Conservation (phyloP, 2,888 invertebrate species). For the Hypselothyrea guttata region DNA sequence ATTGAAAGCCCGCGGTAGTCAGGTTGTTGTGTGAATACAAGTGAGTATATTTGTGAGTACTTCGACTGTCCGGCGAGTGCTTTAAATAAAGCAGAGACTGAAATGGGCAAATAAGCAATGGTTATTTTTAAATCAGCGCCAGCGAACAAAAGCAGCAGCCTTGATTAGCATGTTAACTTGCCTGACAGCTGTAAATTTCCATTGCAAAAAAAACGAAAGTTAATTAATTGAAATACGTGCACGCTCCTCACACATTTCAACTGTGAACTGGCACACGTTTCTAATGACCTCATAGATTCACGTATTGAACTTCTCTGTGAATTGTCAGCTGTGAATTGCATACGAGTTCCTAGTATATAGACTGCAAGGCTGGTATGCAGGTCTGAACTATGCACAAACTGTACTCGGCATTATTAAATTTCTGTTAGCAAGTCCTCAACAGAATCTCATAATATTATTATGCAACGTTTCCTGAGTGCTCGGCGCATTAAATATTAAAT, state of each 20-base stretch:
- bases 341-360: not conserved
- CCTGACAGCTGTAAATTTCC: slow-evolving; percentile 60
- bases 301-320: no score
- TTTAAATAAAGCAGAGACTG: slow-evolving; percentile 16
- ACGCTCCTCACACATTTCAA: slow-evolving; percentile 53
- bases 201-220: slow-evolving; percentile 35
- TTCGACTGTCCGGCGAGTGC: slow-evolving; percentile 17
- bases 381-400: slow-evolving; percentile 11
- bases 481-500: no score
- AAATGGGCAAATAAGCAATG: not conserved
- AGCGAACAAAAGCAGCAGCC: slow-evolving; percentile 27
- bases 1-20: slow-evolving; percentile 32
- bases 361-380: not conserved
- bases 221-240: slow-evolving; percentile 60
- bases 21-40: slow-evolving; percentile 6
- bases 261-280: no score
- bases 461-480: not conserved
- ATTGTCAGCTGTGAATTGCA: slow-evolving; percentile 10
- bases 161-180: slow-evolving; percentile 65
- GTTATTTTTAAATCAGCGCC: slow-evolving; percentile 59
- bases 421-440: slow-evolving; percentile 4
- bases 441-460: slow-evolving; percentile 10
- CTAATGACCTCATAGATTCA: no score
- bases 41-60: slow-evolving; percentile 15
- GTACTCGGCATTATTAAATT: slow-evolving; percentile 12